phyloP scores from a whole-genome alignment of 2,113 vertebrate genomes.

The Saccopteryx leptura region DNA sequence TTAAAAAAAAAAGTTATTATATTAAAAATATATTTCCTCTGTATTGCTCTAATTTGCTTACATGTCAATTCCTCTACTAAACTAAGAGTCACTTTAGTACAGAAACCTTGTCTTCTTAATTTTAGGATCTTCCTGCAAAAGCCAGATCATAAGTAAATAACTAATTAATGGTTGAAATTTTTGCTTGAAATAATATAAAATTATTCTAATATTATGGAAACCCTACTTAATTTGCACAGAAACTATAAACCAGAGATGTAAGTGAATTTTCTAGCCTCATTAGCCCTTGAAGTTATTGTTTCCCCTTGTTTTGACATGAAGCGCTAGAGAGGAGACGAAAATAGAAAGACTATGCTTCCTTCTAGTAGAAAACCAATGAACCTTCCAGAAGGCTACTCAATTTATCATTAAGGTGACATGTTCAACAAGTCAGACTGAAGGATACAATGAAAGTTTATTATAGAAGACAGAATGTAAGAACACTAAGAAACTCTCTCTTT shows the following conservation, averaged over 20 bases:
- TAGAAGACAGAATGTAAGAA: background rate
- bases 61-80: background rate
- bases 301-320: background rate
- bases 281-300: slow-evolving; percentile 38
- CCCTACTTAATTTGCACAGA: slow-evolving; percentile 10
- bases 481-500: background rate
- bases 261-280: slow-evolving; percentile 37
- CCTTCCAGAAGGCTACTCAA: background rate
- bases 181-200: slow-evolving; percentile 58
- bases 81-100: slow-evolving; percentile 7
- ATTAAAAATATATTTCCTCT: background rate
- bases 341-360: background rate
- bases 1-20: too few relatives aligned
- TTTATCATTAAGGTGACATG: background rate
- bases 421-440: background rate
- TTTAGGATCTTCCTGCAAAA: slow-evolving; percentile 36
- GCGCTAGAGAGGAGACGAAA: slow-evolving; percentile 1
- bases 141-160: slow-evolving; percentile 40
- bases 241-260: slow-evolving; percentile 19
- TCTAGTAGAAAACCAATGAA: background rate
- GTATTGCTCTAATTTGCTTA: slow-evolving; percentile 22
- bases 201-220: slow-evolving; percentile 56
- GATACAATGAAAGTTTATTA: background rate
- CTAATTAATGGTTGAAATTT: slow-evolving; percentile 42
- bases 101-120: slow-evolving; percentile 23